Evolutionary conservation across 1,140 invertebrate genomes (phyloP).

Genomic region (Macrosteles quadrilineatus): DNA sequence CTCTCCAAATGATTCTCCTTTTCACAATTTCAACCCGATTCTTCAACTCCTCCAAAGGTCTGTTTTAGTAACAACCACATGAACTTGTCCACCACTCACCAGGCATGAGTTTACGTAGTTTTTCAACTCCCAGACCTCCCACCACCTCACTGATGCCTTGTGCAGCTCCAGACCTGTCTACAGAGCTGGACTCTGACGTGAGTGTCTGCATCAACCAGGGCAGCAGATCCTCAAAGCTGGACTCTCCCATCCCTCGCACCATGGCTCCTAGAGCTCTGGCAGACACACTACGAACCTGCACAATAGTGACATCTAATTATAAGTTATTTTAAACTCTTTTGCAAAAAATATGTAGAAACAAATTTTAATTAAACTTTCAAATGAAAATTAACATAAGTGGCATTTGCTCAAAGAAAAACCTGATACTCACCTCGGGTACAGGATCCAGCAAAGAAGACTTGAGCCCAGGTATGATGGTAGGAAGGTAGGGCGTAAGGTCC

Average conservation of each 20-base stretch:
- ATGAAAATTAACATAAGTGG: no score
- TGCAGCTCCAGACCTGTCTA: conserved; percentile 97
- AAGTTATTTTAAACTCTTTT: no score
- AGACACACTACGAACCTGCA: conserved; percentile 81
- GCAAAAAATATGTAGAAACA: no score
- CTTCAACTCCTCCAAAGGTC: no score
- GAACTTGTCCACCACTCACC: no score
- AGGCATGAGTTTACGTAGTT: conserved; percentile 78
- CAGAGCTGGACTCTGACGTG: conserved; percentile 93
- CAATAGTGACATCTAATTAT: no score
- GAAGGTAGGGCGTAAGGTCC: conserved; percentile 95
- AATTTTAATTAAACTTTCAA: no score
- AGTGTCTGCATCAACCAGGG: conserved; percentile 99
- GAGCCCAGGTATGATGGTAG: conserved; percentile 94
- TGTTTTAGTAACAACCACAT: no score
- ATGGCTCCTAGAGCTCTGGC: conserved; percentile 95
- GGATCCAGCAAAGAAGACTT: conserved; percentile 97
- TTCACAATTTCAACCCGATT: no score
- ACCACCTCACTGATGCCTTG: conserved; percentile 95
- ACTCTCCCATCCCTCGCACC: conserved; percentile 95
- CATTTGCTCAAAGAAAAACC: no score
- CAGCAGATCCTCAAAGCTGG: conserved; percentile 90
- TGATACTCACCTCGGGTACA: conserved; percentile 80
- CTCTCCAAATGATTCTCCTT: no score
- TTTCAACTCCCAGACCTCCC: conserved; percentile 91